Base-by-base conservation (phyloP, 1,140 invertebrate species). In the Watersipora subatra region DNA sequence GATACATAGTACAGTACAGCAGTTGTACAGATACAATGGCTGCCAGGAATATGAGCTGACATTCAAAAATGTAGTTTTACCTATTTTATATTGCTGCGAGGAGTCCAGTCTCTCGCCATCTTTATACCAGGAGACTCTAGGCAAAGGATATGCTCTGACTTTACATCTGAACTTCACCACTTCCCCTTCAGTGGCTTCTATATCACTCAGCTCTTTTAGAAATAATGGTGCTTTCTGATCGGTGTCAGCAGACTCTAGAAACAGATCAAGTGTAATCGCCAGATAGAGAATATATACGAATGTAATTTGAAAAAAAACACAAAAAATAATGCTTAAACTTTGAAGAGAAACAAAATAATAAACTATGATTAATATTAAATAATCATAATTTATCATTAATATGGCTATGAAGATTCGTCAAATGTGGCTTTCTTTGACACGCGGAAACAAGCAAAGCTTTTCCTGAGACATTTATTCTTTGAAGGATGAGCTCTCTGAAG, bases 101-200 rank as follows among this genome's bases (percentile, higher is more conserved):
- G 65, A 68, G 22, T 70, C 70, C 26, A 75, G 28, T 27, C 69
- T 66, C 17, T 65, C 56, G 12, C 75, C 75, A 70, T 78, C 77
- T 67, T 77, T 77, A 68, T 73, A 77, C 77, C 77, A 78, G 15
- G 66, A 67, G 20, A 78, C 72, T 46, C 74, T 70, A n/a, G 77
- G 76, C 30, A 69, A 73, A 2, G 77, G 77, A 66, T 74, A 76
- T 69, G 76, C 77, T 72, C 76, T 78, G 66, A 78, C 74, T 69
- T 78, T 78, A 62, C 70, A 70, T 55, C 75, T 73, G 62, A 78
- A 76, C 70, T 75, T 77, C 0, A 76, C 75, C 70, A 67, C 71
- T 65, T 76, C 71, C 70, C 76, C 77, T 71, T 76, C 75, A 1
- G 62, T 71, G 27, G 74, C 71, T 34, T 78, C 76, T 29, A 76